Conservation (phyloP, 2,888 invertebrate genomes). For the Amiota communis region DNA sequence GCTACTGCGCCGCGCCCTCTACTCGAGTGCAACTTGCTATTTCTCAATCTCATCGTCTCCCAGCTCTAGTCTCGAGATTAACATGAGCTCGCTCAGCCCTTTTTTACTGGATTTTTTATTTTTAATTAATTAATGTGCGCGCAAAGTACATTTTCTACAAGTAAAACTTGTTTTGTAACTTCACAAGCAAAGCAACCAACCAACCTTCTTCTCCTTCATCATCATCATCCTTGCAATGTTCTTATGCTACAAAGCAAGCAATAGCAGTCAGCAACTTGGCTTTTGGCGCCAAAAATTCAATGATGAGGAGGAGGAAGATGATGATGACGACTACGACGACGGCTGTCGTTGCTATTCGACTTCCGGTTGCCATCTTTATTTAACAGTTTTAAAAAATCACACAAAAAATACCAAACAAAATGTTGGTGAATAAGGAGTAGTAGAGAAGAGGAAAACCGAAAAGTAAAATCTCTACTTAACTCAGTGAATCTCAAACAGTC, state of each 20-base stretch:
- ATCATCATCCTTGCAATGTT: neutral
- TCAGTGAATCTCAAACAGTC: no score
- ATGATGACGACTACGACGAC: conserved; percentile 25
- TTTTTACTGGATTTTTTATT: conserved; percentile 57
- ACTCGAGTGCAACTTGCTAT: conserved; percentile 29
- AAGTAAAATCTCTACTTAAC: no score
- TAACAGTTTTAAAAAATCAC: conserved; percentile 13
- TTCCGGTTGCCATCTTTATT: conserved; percentile 35
- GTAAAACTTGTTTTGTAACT: conserved; percentile 67
- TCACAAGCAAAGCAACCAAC: conserved; percentile 10
- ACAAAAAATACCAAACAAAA: neutral
- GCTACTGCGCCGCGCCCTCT: conserved; percentile 1
- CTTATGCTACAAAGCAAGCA: neutral
- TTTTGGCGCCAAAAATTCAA: conserved; percentile 45
- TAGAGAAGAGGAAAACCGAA: no score
- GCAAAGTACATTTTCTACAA: conserved; percentile 70
- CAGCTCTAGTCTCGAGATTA: conserved; percentile 23
- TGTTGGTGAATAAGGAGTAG: neutral
- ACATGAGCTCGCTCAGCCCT: neutral
- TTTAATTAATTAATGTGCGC: conserved; percentile 71
- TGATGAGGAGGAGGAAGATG: conserved; percentile 12
- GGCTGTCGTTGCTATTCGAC: conserved; percentile 20
- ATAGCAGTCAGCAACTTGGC: conserved; percentile 37
- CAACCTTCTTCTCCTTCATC: conserved; percentile 14
- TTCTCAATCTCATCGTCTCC: conserved; percentile 11